Percentiles rank a stretch among this genome's conserved stretches.
Evolutionary conservation across 2,113 vertebrate genomes (phyloP).

Genomic region (Uropsilus gracilis): DNA sequence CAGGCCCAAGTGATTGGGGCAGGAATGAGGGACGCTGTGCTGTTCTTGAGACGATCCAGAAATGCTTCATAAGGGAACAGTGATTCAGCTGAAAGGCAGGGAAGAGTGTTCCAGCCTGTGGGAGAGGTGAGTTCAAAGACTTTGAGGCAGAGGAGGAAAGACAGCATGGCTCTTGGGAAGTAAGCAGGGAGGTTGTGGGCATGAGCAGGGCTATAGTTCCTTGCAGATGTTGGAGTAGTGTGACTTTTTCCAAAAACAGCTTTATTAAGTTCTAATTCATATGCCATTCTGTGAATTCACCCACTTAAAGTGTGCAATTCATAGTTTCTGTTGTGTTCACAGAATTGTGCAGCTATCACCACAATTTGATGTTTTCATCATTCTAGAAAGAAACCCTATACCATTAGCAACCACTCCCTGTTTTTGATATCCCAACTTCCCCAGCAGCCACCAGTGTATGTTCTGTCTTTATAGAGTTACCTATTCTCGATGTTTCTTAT

Average conservation of each 20-base stretch:
- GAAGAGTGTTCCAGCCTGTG: not conserved
- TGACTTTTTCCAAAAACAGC: not conserved
- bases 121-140: not conserved
- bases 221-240: not conserved
- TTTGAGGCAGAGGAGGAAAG: not conserved
- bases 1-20: not conserved
- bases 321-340: not conserved
- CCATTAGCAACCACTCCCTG: not conserved
- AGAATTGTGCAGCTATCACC: not conserved
- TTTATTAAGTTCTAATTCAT: not conserved
- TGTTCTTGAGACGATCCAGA: not conserved
- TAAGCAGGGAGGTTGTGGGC: accelerated
- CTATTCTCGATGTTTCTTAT: not conserved
- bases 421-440: not conserved
- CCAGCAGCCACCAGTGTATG: not conserved
- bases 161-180: not conserved
- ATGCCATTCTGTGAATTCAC: not conserved
- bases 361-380: conserved; percentile 20
- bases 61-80: not conserved
- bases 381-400: not conserved
- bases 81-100: not conserved
- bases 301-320: not conserved
- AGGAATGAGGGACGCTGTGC: not conserved
- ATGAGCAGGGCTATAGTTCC: not conserved
- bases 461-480: not conserved